Conservation (phyloP, 1,140 invertebrate species). For the Probaryconus sp. region DNA sequence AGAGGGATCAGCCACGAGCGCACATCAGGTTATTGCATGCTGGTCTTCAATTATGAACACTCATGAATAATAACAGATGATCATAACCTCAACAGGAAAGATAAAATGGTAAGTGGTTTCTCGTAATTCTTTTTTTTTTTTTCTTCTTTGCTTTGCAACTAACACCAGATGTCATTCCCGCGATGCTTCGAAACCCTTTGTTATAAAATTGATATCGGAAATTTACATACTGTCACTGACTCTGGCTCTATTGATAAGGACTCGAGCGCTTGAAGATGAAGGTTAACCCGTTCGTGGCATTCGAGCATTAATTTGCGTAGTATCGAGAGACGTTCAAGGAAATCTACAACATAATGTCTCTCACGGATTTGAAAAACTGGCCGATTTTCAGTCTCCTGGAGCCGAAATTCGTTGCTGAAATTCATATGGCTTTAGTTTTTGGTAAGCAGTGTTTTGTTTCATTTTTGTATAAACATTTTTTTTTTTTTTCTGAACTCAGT, state of each 20-base stretch:
- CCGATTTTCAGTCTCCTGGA: slow-evolving; percentile 81
- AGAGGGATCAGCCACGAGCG: too few relatives aligned
- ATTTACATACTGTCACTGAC: slow-evolving; percentile 3
- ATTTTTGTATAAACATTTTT: slow-evolving; percentile 7
- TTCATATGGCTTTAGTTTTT: slow-evolving; percentile 81
- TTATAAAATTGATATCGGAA: slow-evolving; percentile 20
- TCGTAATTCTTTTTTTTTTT: too few relatives aligned
- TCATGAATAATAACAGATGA: too few relatives aligned
- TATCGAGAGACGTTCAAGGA: slow-evolving; percentile 7
- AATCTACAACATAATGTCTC: slow-evolving; percentile 57
- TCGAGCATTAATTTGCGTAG: slow-evolving; percentile 29
- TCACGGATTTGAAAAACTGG: slow-evolving; percentile 80
- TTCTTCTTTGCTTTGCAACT: too few relatives aligned
- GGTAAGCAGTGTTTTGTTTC: slow-evolving; percentile 75
- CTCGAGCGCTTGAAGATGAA: slow-evolving; percentile 40
- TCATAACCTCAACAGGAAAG: too few relatives aligned
- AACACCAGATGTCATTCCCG: too few relatives aligned
- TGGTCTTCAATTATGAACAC: too few relatives aligned
- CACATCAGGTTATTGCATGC: too few relatives aligned
- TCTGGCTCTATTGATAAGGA: slow-evolving; percentile 11
- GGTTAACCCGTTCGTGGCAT: slow-evolving; percentile 33
- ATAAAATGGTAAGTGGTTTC: too few relatives aligned
- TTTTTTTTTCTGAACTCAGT: too few relatives aligned
- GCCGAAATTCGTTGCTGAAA: slow-evolving; percentile 77
- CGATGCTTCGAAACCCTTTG: not conserved